Evolutionary conservation across 2,113 vertebrate genomes (phyloP).

Genomic region (Myocastor coypus): DNA sequence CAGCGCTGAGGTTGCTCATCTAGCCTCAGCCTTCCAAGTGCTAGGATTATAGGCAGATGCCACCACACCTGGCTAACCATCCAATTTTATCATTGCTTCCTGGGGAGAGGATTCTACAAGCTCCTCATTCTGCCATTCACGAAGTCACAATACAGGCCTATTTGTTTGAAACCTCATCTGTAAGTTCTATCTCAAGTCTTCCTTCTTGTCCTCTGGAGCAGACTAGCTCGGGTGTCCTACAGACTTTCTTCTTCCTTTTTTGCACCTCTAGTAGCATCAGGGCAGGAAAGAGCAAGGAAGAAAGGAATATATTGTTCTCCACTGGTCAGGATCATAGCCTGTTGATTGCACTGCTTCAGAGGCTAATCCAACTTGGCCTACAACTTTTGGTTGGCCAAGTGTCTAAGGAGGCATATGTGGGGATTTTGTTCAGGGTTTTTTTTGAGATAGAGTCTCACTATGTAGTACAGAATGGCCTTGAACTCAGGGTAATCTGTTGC

Average conservation of each 20-base stretch:
- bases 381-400: neutral
- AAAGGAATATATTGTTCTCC: neutral
- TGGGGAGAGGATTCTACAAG: neutral
- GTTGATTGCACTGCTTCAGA: neutral
- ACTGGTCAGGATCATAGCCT: neutral
- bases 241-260: neutral
- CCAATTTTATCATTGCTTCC: neutral
- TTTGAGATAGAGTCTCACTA: neutral
- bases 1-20: neutral
- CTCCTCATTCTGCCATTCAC: neutral
- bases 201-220: too few species aligned
- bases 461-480: neutral
- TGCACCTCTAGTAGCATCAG: neutral
- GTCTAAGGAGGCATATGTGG: neutral
- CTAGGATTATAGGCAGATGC: neutral
- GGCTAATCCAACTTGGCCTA: neutral
- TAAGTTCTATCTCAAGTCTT: too few species aligned
- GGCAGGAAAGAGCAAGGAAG: too few species aligned
- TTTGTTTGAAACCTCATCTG: too few species aligned
- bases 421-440: neutral
- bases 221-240: too few species aligned
- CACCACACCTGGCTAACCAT: neutral
- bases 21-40: neutral
- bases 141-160: too few species aligned
- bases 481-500: neutral